Evolutionary conservation across 2,888 invertebrate species (phyloP).

Genomic region (Phaedon cochleariae): DNA sequence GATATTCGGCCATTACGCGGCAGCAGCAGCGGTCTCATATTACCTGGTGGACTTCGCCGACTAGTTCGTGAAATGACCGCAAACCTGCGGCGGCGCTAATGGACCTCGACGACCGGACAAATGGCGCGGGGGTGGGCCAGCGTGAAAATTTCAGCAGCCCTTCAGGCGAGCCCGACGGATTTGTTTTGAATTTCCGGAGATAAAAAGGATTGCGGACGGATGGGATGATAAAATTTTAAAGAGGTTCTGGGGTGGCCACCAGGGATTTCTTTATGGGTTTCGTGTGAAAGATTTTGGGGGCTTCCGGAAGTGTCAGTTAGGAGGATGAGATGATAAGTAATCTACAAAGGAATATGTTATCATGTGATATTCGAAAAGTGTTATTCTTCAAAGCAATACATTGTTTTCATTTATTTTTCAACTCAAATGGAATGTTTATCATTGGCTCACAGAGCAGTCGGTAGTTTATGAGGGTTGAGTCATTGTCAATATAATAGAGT

Average conservation of each 20-base stretch:
- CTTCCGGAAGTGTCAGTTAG: background rate
- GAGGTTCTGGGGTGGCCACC: background rate
- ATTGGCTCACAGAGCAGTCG: too few species aligned
- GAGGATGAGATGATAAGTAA: too few species aligned
- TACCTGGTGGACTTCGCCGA: conserved; percentile 23
- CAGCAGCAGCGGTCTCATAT: conserved; percentile 31
- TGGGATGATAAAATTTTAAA: conserved; percentile 12
- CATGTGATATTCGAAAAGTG: too few species aligned
- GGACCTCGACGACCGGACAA: conserved; percentile 25
- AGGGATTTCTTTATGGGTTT: conserved; percentile 3
- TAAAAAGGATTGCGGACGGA: conserved; percentile 7
- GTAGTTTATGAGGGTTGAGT: too few species aligned
- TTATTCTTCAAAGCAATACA: too few species aligned
- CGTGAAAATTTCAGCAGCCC: conserved; percentile 30
- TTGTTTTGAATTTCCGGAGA: conserved; percentile 17
- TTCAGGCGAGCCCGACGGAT: conserved; percentile 8
- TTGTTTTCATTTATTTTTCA: too few species aligned
- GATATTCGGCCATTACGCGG: conserved; percentile 16
- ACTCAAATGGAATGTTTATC: too few species aligned
- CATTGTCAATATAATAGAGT: too few species aligned
- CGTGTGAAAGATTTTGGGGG: background rate
- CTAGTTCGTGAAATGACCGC: conserved; percentile 34
- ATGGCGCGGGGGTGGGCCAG: conserved; percentile 9
- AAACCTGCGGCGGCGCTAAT: conserved; percentile 37
- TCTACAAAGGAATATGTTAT: too few species aligned